Percentiles rank a stretch among this genome's conserved stretches.
Evolutionary conservation across 2,888 invertebrate species (phyloP).

Genomic region (Drosophila fungiperda): DNA sequence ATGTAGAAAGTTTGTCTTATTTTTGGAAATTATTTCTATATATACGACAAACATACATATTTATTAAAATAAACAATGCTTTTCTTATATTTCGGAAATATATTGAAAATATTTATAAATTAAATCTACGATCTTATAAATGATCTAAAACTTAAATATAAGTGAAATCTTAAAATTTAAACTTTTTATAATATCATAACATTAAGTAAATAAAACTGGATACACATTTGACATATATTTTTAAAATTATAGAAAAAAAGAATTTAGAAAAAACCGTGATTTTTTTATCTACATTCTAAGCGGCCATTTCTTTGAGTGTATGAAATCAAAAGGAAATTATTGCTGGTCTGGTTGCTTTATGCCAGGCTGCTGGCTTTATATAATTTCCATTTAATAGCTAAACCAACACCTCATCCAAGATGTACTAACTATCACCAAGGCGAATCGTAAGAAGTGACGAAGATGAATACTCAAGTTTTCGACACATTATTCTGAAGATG

Average conservation of each 20-base stretch:
- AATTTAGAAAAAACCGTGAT: background rate
- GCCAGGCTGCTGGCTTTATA: conserved; percentile 46
- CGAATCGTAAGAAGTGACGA: conserved; percentile 69
- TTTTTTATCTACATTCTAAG: background rate
- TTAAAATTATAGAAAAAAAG: rapidly evolving
- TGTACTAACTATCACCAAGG: conserved; percentile 41
- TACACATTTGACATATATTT: background rate
- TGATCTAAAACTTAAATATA: background rate
- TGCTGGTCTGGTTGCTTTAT: conserved; percentile 34
- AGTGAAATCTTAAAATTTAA: background rate
- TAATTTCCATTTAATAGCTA: conserved; percentile 76
- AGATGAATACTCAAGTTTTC: conserved; percentile 81
- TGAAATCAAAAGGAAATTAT: conserved; percentile 78
- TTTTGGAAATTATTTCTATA: background rate
- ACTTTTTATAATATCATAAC: background rate
- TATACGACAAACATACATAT: background rate
- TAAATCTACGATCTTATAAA: background rate
- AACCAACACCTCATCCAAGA: conserved; percentile 62
- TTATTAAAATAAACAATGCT: background rate
- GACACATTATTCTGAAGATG: conserved; percentile 28
- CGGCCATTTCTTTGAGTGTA: background rate
- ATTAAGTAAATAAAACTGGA: background rate
- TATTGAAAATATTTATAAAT: background rate
- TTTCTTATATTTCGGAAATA: background rate
- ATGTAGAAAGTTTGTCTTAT: background rate